Conservation (phyloP, 2,888 invertebrate genomes). For the Cynaeus angustus region DNA sequence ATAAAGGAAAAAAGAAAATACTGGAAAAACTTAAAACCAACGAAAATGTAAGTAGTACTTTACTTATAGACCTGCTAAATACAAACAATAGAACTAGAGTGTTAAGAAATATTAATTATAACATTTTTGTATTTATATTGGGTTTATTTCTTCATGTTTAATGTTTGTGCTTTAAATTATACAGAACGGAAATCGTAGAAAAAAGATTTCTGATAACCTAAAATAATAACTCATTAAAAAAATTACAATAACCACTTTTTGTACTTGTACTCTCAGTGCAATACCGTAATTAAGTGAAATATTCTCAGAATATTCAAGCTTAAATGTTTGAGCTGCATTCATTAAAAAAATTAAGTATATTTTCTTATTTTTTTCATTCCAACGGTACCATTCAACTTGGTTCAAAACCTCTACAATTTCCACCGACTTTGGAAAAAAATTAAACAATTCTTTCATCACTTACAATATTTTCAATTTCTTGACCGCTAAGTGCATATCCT, state of each 20-base stretch:
- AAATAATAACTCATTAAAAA: neutral
- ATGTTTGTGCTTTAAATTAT: too few relatives aligned
- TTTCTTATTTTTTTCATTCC: neutral
- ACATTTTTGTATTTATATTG: too few relatives aligned
- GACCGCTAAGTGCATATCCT: neutral
- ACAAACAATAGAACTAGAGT: too few relatives aligned
- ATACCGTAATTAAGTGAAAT: neutral
- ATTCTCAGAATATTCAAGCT: neutral
- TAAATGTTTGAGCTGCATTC: neutral
- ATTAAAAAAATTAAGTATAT: neutral
- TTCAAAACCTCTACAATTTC: neutral
- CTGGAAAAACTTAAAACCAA: too few relatives aligned
- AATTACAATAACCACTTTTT: too few relatives aligned
- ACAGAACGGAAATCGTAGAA: neutral
- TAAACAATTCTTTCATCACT: neutral
- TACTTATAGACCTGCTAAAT: too few relatives aligned
- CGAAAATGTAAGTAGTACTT: too few relatives aligned
- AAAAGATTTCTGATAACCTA: neutral
- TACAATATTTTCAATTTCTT: neutral
- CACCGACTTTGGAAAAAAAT: neutral
- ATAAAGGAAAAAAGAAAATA: too few relatives aligned
- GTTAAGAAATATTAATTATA: too few relatives aligned
- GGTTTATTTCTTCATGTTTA: too few relatives aligned
- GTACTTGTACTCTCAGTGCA: neutral
- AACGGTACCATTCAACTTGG: neutral